Evolutionary conservation across 2,113 vertebrate genomes (phyloP).

Genomic region (Pedetes capensis): DNA sequence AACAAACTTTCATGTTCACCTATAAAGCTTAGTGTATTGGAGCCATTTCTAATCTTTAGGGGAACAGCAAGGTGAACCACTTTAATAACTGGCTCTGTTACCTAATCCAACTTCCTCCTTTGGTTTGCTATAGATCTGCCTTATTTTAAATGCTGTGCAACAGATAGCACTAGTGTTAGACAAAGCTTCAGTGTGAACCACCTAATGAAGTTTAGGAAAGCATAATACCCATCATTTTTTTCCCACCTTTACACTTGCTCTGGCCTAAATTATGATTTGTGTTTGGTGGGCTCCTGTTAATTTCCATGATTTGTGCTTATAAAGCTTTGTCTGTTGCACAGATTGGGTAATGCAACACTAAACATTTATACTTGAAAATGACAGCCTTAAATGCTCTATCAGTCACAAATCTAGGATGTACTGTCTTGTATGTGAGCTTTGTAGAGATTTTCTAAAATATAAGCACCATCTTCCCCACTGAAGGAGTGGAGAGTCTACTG

Average conservation of each 20-base stretch:
- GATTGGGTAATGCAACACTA: conserved; percentile 76
- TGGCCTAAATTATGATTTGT: conserved; percentile 47
- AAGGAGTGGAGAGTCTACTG: conserved; percentile 44
- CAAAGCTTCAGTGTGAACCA: conserved; percentile 21
- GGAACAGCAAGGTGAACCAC: conserved; percentile 28
- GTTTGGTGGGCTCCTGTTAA: conserved; percentile 46
- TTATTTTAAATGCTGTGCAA: conserved; percentile 39
- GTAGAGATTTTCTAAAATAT: conserved; percentile 60
- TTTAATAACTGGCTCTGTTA: conserved; percentile 8
- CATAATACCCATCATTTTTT: neutral
- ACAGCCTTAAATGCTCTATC: conserved; percentile 77
- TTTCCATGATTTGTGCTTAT: conserved; percentile 47
- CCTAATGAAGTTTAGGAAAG: conserved; percentile 29
- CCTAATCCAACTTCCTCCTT: conserved; percentile 30
- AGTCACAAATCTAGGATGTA: conserved; percentile 70
- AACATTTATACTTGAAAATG: conserved; percentile 78
- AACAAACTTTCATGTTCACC: neutral
- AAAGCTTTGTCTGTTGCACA: conserved; percentile 61
- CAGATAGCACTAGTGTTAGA: neutral
- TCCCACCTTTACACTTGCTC: conserved; percentile 37
- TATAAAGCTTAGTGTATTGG: conserved; percentile 9
- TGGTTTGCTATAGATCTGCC: conserved; percentile 41
- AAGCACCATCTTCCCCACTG: conserved; percentile 39
- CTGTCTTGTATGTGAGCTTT: conserved; percentile 71
- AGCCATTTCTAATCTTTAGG: conserved; percentile 43